Conservation (phyloP, 2,888 invertebrate genomes). For the Julus scanicus region DNA sequence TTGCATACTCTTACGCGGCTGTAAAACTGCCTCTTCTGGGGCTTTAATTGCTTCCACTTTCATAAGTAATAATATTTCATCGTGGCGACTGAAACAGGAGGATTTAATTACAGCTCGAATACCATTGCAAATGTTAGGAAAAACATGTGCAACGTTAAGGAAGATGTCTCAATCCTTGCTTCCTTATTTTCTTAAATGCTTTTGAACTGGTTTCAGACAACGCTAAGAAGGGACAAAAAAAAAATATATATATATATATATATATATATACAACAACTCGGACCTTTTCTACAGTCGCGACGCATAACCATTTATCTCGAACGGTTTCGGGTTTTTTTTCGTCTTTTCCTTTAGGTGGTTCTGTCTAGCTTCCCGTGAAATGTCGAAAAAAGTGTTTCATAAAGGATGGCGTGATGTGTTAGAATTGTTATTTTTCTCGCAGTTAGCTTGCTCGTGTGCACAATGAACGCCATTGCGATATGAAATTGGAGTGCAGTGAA, state of each 20-base stretch:
- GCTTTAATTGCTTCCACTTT: constrained; percentile 40
- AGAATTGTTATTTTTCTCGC: constrained; percentile 37
- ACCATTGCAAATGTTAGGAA: neutral
- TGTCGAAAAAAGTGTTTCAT: neutral
- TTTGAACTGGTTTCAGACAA: neutral
- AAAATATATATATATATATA: no score
- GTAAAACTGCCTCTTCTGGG: neutral
- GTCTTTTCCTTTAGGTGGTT: neutral
- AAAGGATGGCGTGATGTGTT: constrained; percentile 45
- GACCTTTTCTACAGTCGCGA: neutral
- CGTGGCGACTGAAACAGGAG: neutral
- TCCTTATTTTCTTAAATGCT: neutral
- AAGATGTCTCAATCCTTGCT: neutral
- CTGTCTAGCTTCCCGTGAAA: neutral
- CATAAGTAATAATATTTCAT: constrained; percentile 41
- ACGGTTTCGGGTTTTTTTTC: no score
- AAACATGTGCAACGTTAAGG: neutral
- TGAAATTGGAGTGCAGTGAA: constrained; percentile 45
- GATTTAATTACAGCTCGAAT: constrained; percentile 4
- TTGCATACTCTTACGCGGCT: neutral
- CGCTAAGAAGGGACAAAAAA: neutral
- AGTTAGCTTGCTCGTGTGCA: constrained; percentile 41
- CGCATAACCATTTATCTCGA: neutral
- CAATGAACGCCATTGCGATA: neutral
- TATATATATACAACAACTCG: neutral